phyloP scores from a whole-genome alignment of 1,140 invertebrate genomes.

The Dinoponera quadriceps region DNA sequence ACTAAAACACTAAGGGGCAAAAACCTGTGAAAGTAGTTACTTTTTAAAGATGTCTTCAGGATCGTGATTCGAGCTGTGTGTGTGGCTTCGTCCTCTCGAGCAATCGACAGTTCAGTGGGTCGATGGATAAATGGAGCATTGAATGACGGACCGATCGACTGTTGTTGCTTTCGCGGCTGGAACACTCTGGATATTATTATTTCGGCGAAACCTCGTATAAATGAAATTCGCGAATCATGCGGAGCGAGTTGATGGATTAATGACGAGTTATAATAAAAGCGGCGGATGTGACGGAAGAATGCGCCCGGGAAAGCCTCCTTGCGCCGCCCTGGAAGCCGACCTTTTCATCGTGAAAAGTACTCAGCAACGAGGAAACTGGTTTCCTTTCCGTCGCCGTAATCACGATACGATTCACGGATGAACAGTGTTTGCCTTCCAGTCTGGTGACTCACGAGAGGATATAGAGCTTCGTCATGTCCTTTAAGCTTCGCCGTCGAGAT shows the following conservation, averaged over 20 bases:
- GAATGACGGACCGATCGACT: neutral
- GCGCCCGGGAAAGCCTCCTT: slow-evolving; percentile 1
- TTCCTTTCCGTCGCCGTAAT: slow-evolving; percentile 49
- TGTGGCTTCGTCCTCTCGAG: slow-evolving; percentile 37
- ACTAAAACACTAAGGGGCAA: slow-evolving; percentile 36
- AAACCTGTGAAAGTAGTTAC: slow-evolving; percentile 65
- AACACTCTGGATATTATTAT: neutral
- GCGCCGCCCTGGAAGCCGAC: neutral
- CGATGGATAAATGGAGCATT: neutral
- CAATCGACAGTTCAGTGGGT: neutral
- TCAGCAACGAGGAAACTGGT: slow-evolving; percentile 37
- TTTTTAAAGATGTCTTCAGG: slow-evolving; percentile 63
- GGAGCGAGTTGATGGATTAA: slow-evolving; percentile 17
- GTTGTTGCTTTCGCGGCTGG: neutral
- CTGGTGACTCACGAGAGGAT: slow-evolving; percentile 31
- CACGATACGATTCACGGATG: slow-evolving; percentile 52
- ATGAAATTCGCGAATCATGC: neutral
- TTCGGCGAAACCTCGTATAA: neutral
- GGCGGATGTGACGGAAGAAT: slow-evolving; percentile 35
- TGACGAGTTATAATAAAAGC: slow-evolving; percentile 56
- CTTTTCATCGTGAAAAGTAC: slow-evolving; percentile 31
- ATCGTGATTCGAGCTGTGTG: slow-evolving; percentile 40
- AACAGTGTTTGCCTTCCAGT: slow-evolving; percentile 64
- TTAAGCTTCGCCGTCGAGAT: slow-evolving; percentile 36
- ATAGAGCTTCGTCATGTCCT: slow-evolving; percentile 38